These are phyloP conservation scores for Osmerus mordax DNA, from an alignment of 2,113 vertebrate species.

Conservation along the genomic window DNA sequence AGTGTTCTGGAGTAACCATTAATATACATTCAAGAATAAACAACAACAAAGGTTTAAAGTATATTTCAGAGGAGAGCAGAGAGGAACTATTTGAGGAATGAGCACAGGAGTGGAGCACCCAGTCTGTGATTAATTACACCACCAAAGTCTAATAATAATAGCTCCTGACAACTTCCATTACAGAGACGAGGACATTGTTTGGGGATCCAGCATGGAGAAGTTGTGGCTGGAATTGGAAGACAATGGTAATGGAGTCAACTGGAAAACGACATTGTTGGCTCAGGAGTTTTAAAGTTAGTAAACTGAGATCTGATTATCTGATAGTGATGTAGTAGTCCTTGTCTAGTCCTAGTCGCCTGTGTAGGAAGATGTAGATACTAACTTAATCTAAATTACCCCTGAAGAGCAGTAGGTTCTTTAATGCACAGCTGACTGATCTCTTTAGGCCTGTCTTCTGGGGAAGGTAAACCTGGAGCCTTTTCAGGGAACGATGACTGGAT, in stretches of 20 bases:
- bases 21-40: too few relatives aligned
- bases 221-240: constrained; percentile 12
- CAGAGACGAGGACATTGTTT: constrained; percentile 17
- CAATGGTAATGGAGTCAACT: neutral
- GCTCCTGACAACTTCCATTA: constrained; percentile 6
- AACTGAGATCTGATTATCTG: too few relatives aligned
- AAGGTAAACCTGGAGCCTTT: neutral
- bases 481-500: neutral
- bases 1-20: too few relatives aligned
- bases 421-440: neutral
- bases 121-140: constrained; percentile 22
- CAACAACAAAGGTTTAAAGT: too few relatives aligned
- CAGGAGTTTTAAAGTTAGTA: neutral
- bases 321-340: too few relatives aligned
- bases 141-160: constrained; percentile 14
- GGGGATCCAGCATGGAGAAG: neutral
- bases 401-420: too few relatives aligned
- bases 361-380: too few relatives aligned
- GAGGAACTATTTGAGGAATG: too few relatives aligned
- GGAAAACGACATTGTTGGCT: neutral
- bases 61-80: too few relatives aligned
- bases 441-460: neutral
- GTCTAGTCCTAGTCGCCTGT: too few relatives aligned
- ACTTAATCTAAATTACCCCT: too few relatives aligned
- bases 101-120: constrained; percentile 23